These are phyloP conservation scores for Beroe forskalii DNA, from an alignment of 37 sponge, comb jelly and placozoan genomes.

Conservation along the genomic window DNA sequence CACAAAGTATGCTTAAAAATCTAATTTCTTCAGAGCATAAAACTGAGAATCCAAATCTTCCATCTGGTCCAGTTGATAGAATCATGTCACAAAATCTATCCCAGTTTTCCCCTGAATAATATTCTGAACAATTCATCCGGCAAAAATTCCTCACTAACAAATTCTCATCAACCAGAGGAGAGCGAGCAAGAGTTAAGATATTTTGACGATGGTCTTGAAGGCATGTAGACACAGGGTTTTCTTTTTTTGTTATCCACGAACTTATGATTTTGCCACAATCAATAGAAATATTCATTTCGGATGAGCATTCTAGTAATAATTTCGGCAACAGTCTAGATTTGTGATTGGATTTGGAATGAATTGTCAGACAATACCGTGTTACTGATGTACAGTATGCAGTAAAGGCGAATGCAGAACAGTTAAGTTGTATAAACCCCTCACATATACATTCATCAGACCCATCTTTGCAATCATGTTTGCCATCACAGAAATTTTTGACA, in stretches of 20 bases:
- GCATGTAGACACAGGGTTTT: too few species aligned
- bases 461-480: not conserved
- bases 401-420: not conserved
- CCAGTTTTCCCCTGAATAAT: not conserved
- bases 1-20: not conserved
- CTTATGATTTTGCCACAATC: too few species aligned
- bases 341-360: too few species aligned
- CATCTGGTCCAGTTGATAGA: not conserved
- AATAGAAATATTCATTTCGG: too few species aligned
- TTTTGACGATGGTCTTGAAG: too few species aligned
- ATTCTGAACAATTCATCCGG: not conserved
- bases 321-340: too few species aligned
- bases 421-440: not conserved
- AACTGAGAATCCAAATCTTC: not conserved
- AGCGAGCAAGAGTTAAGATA: too few species aligned
- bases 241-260: too few species aligned
- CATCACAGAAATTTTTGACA: not conserved
- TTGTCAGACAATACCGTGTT: not conserved
- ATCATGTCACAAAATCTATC: not conserved
- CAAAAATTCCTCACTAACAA: not conserved
- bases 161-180: too few species aligned
- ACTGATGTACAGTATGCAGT: not conserved
- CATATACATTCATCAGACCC: not conserved
- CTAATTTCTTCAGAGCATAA: not conserved
- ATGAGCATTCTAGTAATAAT: too few species aligned